A percentile compares a stretch with the other conserved stretches of the same genome.
These are phyloP conservation scores for Peucedramus taeniatus DNA, from an alignment of 2,113 vertebrate species.

Conservation along the genomic window DNA sequence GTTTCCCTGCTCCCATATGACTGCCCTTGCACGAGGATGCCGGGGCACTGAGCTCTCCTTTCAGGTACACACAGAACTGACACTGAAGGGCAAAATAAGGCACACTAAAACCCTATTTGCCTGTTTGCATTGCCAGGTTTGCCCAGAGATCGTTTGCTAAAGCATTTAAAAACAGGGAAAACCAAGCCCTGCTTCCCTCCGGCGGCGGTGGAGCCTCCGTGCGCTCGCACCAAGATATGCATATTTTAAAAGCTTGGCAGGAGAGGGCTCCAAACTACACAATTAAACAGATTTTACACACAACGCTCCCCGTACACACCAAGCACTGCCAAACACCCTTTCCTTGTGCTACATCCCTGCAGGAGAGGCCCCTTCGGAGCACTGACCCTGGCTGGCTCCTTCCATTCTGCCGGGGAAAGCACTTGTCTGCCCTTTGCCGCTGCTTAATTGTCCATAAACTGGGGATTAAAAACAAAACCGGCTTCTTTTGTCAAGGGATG, in stretches of 20 bases:
- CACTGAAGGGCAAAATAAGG: background rate
- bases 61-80: accelerated
- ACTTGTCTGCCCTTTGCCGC: background rate
- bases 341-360: background rate
- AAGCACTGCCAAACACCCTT: background rate
- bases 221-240: background rate
- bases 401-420: background rate
- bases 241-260: constrained; percentile 61
- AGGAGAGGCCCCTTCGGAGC: background rate
- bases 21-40: accelerated
- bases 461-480: background rate
- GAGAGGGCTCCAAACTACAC: constrained; percentile 68
- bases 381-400: background rate
- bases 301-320: background rate
- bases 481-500: background rate
- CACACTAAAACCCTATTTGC: accelerated
- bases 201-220: background rate
- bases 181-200: background rate
- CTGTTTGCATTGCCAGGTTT: background rate
- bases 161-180: background rate
- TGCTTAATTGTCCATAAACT: background rate
- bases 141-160: background rate
- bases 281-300: background rate
- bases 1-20: accelerated
- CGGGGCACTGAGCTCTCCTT: background rate